Base-by-base conservation (phyloP, 2,797 vertebrate genomes). In the Knipowitschia caucasica region DNA sequence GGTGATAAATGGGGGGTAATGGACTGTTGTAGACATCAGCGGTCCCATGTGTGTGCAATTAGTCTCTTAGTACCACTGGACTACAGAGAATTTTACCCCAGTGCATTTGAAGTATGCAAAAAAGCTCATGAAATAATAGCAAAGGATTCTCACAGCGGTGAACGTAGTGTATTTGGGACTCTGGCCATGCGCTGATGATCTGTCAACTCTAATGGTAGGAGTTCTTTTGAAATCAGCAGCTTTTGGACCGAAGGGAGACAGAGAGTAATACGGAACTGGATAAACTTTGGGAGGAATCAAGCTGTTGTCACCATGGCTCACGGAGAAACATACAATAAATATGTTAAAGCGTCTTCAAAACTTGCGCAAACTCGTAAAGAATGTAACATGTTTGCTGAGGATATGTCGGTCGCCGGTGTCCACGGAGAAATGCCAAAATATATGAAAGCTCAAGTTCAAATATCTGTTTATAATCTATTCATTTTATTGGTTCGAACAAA, bases 1-100 rank as follows among this genome's bases (percentile, higher is more conserved):
- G 62, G 43, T 69, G 62, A 75, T 69, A 73, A 76, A 77, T 72
- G 70, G 67, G 73, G 62, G 64, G 75, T 67, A 80, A 76, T 67
- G 69, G 67, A 67, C 60, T 65, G 59, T 67, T 20, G 42, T 12
- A 34, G 76, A 82, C 71, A 74, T 70, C 78, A 50, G 60, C 58
- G 64, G 59, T 71, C 63, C 73, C 81, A 69, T 63, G 68, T 73
- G 66, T 81, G 65, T 38, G 50, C 34, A 67, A 81, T 79, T 65
- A 74, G 64, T 75, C 67, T 67, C 18, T 38, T 64, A 75, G 70
- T 68, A 67, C 71, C 50, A 34, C 59, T 23, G 71, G 70, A 53
- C 60, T 73, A 53, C 62, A 77, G 59, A 62, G 61, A 72, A 70
- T 31, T 51, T 60, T 68, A 63, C 53, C 65, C 59, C 50, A 35